These are phyloP conservation scores for Stenotaenia linearis DNA, from an alignment of 2,888 invertebrate species.

Conservation along the genomic window DNA sequence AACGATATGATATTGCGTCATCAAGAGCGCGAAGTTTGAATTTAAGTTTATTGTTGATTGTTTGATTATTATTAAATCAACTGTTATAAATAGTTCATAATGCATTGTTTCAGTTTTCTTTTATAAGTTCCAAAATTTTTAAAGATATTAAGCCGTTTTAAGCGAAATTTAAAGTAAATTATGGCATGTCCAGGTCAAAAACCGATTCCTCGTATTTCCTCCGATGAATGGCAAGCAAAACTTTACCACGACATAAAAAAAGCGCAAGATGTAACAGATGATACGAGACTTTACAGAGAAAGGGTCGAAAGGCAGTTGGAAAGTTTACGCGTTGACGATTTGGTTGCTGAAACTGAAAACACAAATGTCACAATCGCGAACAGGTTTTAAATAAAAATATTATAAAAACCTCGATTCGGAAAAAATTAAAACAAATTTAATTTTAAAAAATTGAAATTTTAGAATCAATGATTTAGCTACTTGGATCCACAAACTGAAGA, in stretches of 20 bases:
- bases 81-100: too few relatives aligned
- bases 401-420: background rate
- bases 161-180: background rate
- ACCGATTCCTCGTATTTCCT: background rate
- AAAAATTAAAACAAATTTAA: background rate
- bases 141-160: too few relatives aligned
- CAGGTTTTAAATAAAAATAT: too few relatives aligned
- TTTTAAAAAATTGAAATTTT: background rate
- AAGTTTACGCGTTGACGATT: background rate
- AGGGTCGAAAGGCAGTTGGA: background rate
- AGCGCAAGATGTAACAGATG: background rate
- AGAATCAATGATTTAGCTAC: constrained; percentile 46
- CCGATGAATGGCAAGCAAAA: background rate
- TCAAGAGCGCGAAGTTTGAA: background rate
- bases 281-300: background rate
- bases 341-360: background rate
- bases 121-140: background rate
- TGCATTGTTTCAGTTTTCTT: too few relatives aligned
- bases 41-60: background rate
- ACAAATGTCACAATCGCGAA: background rate
- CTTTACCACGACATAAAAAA: background rate
- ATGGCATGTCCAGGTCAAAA: background rate
- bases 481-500: constrained; percentile 48
- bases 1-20: background rate
- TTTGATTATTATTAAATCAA: background rate